Base-by-base conservation (phyloP, 2,113 vertebrate genomes). In the Psilopogon haemacephalus region DNA sequence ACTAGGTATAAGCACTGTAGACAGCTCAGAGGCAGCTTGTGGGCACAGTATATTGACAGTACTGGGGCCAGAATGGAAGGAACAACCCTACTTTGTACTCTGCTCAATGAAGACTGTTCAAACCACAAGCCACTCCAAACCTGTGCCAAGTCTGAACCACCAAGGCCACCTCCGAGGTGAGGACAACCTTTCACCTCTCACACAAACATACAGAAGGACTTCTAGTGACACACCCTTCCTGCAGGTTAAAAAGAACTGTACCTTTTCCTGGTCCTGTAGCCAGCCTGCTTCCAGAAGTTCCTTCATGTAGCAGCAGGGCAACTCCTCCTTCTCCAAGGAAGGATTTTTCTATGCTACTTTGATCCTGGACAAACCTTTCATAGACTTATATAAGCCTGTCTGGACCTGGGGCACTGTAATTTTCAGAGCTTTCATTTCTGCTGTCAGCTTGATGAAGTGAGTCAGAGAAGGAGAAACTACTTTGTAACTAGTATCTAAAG, bases 401-500 rank as follows among this genome's bases (percentile, higher is more conserved):
- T 48, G 35, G 58, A 82, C 14, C 65, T 20, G 11, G 8, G 80
- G 44, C 28, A 79, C 2, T 52, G 46, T n/a, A 63, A 52, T 91
- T 93, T 73, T 83, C 82, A 89, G 2, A 76, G 37, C 15, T 62
- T 89, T 91, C 87, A 60, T 77, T 82, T 92, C 35, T 2, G 4
- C 54, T 56, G 59, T 33, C 64, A 73, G n/a, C 33, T 80, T 76
- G 55, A 70, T 81, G 10, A 84, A 72, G 28, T 32, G 37, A 92
- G 44, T 89, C 74, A 89, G 56, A 91, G 37, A 84, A 84, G 37
- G 15, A 86, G n/a, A 74, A 84, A 79, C 59, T 69, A 72, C 55
- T 48, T 85, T 55, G n/a, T 75, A 83, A 94, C 89, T 86, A 65
- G 55, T 52, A 65, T 50, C 40, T 33, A 63, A 32, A 75, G 50